Base-by-base conservation (phyloP, 1,140 invertebrate species). In the Drosophila nikananu region DNA sequence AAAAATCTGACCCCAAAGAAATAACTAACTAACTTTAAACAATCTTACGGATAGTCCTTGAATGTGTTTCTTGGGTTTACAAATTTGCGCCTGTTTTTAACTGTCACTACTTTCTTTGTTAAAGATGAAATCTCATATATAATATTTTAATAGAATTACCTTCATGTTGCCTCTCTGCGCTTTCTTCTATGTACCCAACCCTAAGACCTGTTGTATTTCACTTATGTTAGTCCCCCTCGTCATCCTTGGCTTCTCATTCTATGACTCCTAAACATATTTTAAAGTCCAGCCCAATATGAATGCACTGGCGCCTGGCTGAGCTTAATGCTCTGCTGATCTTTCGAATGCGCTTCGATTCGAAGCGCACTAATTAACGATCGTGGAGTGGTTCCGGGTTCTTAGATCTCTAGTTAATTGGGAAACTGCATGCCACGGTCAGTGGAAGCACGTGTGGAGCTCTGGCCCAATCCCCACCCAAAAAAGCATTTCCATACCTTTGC, bases 281-380 rank as follows among this genome's bases (percentile, higher is more conserved):
- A 75, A 54, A 76, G 35, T n/a, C 54, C 54, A 39, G 21, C 27
- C 41, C 48, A 52, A 25, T 37, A n/a, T 76, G 61, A 25, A 39
- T 39, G 42, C 71, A 57, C 30, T 25, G 46, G 49, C 73, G 30
- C 60, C 61, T 76, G 55, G 49, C 67, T 52, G 10, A 52, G 32
- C 55, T 83, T 63, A 62, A 81, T 81, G 82, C 77, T 58, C 73
- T 42, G 82, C 61, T 84, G 82, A 81, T 65, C 60, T 58, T 52
- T 10, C n/a, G 37, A 72, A 37, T 59, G 54, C 76, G 66, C 76
- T 58, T 48, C 19, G 42, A 41, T 70, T 58, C 60, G 57, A 48
- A 52, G 67, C 60, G 61, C 68, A 80, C 61, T 70, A 81, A 82
- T 82, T 77, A 77, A 64, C 73, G 60, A 72, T 37, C 61, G 72